Conservation (phyloP, 2,797 vertebrate genomes). For the Rhinophrynus dorsalis region DNA sequence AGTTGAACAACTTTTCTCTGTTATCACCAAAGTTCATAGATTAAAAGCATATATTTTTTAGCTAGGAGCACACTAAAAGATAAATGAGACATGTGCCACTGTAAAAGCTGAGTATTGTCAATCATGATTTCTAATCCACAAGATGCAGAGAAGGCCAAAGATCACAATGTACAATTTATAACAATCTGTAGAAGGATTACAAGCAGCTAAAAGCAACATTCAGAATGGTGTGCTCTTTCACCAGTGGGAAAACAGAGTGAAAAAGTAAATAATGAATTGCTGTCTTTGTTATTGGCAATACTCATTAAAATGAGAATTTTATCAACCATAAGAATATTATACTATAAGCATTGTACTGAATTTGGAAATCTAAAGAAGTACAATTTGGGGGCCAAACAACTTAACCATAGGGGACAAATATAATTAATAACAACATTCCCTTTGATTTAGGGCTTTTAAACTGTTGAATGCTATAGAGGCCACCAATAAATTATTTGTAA, state of each 20-base stretch:
- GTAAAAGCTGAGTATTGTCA: constrained; percentile 10
- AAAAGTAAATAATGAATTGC: not conserved
- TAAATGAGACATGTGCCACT: not conserved
- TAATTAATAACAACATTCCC: too few species aligned
- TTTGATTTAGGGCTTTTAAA: too few species aligned
- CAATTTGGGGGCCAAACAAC: too few species aligned
- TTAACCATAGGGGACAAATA: too few species aligned
- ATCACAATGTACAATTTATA: constrained; percentile 25
- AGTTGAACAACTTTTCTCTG: not conserved
- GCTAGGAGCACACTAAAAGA: not conserved
- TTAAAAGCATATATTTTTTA: constrained; percentile 18
- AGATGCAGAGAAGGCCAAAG: constrained; percentile 15
- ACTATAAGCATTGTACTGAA: too few species aligned
- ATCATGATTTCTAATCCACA: constrained; percentile 25
- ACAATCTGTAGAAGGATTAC: constrained; percentile 14
- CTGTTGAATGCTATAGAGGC: too few species aligned
- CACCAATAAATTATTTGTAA: too few species aligned
- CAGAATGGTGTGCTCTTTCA: not conserved
- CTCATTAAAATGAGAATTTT: not conserved
- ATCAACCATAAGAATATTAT: too few species aligned
- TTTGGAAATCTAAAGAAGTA: too few species aligned
- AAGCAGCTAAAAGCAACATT: constrained; percentile 1
- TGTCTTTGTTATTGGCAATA: not conserved
- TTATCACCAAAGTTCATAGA: not conserved
- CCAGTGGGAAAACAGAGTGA: not conserved